Evolutionary conservation across 37 sponge, comb jelly and placozoan genomes (phyloP), one percentile per base, ranked within the genome.

Genomic region (Bolinopsis microptera): DNA sequence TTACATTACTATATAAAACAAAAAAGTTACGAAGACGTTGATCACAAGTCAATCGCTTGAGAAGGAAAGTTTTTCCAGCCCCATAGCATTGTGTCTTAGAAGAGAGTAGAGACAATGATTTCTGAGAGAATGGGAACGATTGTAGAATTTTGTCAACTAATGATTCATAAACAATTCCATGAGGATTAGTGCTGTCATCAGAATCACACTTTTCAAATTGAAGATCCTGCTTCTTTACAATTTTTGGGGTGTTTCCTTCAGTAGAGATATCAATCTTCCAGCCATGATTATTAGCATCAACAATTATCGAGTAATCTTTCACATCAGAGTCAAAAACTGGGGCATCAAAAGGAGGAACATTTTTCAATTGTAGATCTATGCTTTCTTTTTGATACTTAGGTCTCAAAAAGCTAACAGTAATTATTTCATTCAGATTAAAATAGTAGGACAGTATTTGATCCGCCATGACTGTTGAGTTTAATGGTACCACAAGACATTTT

Each of bases 11-110:
- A 27, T 86, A 86, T 0, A n/a, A 36, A 27, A 86, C 36, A 30
- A 39, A 39, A 38, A 41, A 40, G 61, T 38, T 40, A 1, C 25
- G 27, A 13, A 86, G 61, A 27, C 48, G 90, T 33, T 24, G 32
- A 3, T 86, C 90, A 22, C 35, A 36, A 23, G 30, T 2, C n/a
- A 86, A 13, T 5, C 26, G 32, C 2, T 38, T 39, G 8, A 39
- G 23, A 2, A 86, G 32, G 30, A 41, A 86, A 5, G 90, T 40
- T 27, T 86, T 86, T 26, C 90, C 90, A 24, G 90, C 90, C 1
- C 90, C 90, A 40, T 39, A 26, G 61, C 61, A 39, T 41, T 8
- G 0, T 2, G 22, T 27, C 13, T 18, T 0, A 3, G 90, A 86
- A 26, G 90, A 33, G 0, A 86, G n/a, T 27, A 86, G 26, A 5